Conservation (phyloP, 2,888 invertebrate species). For the Ormyrus rosae region DNA sequence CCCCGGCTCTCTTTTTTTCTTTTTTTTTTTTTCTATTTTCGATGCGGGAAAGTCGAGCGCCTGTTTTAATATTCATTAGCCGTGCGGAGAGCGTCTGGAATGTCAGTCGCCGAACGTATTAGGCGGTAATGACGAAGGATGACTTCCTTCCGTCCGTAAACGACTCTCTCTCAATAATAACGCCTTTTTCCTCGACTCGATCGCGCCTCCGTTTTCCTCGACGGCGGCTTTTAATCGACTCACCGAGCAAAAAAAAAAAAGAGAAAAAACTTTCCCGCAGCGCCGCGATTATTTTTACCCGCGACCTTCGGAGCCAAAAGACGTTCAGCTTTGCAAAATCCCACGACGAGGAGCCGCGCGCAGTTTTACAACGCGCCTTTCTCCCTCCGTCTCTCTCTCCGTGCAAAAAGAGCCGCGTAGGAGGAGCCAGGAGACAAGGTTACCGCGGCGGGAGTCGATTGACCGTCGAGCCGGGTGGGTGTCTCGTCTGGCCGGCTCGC, state of each 20-base stretch:
- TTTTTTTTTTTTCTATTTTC: no score
- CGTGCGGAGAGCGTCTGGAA: neutral
- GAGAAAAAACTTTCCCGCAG: no score
- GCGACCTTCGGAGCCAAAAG: neutral
- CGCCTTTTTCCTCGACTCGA: no score
- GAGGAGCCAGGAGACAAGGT: constrained; percentile 25
- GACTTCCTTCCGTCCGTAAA: constrained; percentile 27
- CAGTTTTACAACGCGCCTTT: no score
- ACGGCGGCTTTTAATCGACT: no score
- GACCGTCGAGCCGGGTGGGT: constrained; percentile 26
- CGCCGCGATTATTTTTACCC: no score
- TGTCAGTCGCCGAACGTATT: neutral
- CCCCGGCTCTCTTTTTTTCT: no score
- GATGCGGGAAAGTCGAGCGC: no score
- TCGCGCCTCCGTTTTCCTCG: no score
- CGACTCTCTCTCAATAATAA: neutral
- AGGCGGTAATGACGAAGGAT: constrained; percentile 18
- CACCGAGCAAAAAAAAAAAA: no score
- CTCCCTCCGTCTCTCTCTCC: no score
- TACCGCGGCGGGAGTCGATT: constrained; percentile 7
- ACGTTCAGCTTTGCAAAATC: neutral
- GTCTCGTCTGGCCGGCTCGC: neutral
- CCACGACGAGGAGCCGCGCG: neutral
- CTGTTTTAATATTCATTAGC: no score
- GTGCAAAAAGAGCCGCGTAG: neutral